These are phyloP conservation scores for Eristalis arbustorum DNA, from an alignment of 2,888 invertebrate species.

Conservation along the genomic window DNA sequence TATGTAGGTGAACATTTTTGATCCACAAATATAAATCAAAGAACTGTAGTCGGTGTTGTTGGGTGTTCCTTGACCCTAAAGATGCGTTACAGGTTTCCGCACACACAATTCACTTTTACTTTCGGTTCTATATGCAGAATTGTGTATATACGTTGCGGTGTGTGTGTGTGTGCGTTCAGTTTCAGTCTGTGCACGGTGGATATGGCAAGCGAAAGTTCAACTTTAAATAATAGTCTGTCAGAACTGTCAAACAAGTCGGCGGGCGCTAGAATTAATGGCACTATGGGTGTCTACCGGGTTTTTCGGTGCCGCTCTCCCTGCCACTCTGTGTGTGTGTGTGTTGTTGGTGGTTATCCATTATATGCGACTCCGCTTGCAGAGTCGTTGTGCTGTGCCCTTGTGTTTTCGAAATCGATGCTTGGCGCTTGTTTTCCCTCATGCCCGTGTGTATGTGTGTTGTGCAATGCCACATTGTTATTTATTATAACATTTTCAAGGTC, in stretches of 20 bases:
- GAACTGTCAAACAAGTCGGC: slow-evolving; percentile 81
- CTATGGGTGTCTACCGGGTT: slow-evolving; percentile 72
- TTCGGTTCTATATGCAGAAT: slow-evolving; percentile 61
- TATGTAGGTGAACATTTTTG: slow-evolving; percentile 49
- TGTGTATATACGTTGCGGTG: not conserved
- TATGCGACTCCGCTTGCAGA: slow-evolving; percentile 40
- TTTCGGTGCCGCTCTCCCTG: slow-evolving; percentile 66
- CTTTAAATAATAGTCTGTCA: slow-evolving; percentile 81
- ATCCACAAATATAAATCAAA: slow-evolving; percentile 21
- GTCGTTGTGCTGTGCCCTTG: slow-evolving; percentile 57
- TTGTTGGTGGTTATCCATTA: slow-evolving; percentile 65
- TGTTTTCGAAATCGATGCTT: slow-evolving; percentile 35
- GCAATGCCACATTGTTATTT: slow-evolving; percentile 69
- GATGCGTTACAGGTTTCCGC: slow-evolving; percentile 70
- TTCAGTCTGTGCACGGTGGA: slow-evolving; percentile 3
- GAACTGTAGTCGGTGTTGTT: slow-evolving; percentile 8
- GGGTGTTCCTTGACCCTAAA: slow-evolving; percentile 66
- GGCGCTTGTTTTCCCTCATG: not conserved
- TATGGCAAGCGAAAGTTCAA: slow-evolving; percentile 75
- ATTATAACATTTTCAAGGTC: slow-evolving; percentile 71
- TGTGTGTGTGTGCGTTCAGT: slow-evolving; percentile 14
- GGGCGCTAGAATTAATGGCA: slow-evolving; percentile 80
- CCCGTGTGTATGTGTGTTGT: slow-evolving; percentile 30
- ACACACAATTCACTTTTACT: slow-evolving; percentile 70
- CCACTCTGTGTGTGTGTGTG: slow-evolving; percentile 7